Evolutionary conservation across 2,797 vertebrate species (phyloP).

Genomic region (Ctenopoma kingsleyae): DNA sequence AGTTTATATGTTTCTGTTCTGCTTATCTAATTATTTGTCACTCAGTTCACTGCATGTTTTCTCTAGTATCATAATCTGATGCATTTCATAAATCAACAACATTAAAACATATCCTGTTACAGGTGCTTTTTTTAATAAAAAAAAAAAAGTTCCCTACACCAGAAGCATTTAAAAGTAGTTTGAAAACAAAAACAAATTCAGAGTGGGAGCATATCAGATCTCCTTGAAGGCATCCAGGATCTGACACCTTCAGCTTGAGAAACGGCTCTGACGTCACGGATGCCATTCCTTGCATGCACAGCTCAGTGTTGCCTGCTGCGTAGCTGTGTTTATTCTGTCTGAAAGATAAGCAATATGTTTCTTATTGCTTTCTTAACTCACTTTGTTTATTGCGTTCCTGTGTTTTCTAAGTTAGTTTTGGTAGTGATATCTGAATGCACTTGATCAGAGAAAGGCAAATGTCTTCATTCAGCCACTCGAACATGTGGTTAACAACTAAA

Average conservation of each 20-base stretch:
- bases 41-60: neutral
- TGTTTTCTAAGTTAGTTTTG: constrained; percentile 1
- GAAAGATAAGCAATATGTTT: constrained; percentile 7
- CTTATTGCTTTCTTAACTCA: neutral
- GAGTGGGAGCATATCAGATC: constrained; percentile 4
- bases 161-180: constrained; percentile 4
- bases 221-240: constrained; percentile 42
- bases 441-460: constrained; percentile 32
- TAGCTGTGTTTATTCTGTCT: constrained; percentile 3
- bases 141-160: too few relatives aligned
- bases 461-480: constrained; percentile 44
- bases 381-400: neutral
- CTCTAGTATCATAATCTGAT: too few relatives aligned
- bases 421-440: constrained; percentile 26
- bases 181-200: neutral
- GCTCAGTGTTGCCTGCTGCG: constrained; percentile 21
- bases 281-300: constrained; percentile 42
- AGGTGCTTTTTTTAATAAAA: too few relatives aligned
- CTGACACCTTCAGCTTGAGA: constrained; percentile 57
- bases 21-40: constrained; percentile 15
- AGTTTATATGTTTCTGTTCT: constrained; percentile 6
- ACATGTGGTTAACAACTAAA: constrained; percentile 68
- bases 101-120: neutral
- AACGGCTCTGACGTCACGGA: constrained; percentile 62
- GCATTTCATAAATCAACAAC: neutral